Evolutionary conservation across 1,140 invertebrate species (phyloP).

Genomic region (Aleiodes sp.): DNA sequence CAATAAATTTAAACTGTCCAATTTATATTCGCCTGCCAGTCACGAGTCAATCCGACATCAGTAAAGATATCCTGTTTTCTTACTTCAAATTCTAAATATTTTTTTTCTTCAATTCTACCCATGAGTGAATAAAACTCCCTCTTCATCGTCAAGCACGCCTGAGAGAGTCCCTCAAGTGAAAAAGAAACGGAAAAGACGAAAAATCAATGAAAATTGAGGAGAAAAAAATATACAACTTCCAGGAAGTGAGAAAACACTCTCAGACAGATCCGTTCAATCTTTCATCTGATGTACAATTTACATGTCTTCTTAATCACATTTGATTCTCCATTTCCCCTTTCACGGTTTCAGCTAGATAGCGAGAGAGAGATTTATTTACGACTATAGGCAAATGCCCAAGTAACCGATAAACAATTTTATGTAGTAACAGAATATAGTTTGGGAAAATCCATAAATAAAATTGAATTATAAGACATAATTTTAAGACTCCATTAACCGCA

Average conservation of each 20-base stretch:
- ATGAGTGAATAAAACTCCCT: too few relatives aligned
- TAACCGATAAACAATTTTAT: too few relatives aligned
- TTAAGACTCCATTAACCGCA: too few relatives aligned
- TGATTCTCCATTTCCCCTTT: not conserved
- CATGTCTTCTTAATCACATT: not conserved
- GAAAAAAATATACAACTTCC: not conserved
- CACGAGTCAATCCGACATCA: constrained; percentile 20
- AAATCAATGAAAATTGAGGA: not conserved
- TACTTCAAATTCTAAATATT: not conserved
- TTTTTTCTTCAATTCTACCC: too few relatives aligned
- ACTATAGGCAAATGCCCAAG: not conserved
- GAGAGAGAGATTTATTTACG: not conserved
- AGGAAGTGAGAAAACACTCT: not conserved
- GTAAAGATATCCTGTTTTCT: constrained; percentile 14
- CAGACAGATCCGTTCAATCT: not conserved
- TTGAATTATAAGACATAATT: too few relatives aligned
- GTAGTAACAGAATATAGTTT: too few relatives aligned
- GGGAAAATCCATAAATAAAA: too few relatives aligned
- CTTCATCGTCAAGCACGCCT: too few relatives aligned
- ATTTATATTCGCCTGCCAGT: constrained; percentile 27
- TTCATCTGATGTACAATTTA: not conserved
- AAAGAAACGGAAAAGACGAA: not conserved
- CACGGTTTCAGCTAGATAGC: too few relatives aligned
- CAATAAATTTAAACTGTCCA: constrained; percentile 27
- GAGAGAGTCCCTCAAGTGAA: too few relatives aligned